A percentile compares a stretch with the other conserved stretches of the same genome.
Conservation (phyloP, 2,797 vertebrate species). For the Rhabdophis nuchalis region DNA sequence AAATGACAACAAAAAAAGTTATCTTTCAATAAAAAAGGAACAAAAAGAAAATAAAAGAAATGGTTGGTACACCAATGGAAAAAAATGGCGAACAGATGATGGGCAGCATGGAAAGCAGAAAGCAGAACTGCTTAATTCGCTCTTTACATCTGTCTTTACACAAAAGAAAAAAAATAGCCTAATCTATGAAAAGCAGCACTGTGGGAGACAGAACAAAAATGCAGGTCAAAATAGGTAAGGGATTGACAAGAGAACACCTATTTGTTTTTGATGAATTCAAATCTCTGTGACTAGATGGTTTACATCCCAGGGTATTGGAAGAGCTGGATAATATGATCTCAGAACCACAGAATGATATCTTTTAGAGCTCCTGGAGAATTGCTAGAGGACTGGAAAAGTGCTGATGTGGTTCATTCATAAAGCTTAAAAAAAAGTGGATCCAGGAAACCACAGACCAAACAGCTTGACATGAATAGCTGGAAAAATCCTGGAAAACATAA, state of each 20-base stretch:
- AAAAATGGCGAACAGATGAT: neutral
- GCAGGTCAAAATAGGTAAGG: neutral
- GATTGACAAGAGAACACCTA: neutral
- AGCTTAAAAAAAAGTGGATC: neutral
- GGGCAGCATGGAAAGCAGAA: neutral
- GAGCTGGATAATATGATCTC: neutral
- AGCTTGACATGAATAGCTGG: neutral
- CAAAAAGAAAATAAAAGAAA: neutral
- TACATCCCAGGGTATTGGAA: neutral
- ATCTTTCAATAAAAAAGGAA: neutral
- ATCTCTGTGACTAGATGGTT: neutral
- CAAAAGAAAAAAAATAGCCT: neutral
- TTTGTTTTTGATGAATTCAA: neutral
- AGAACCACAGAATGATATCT: neutral
- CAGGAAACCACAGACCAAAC: neutral
- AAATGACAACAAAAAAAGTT: neutral
- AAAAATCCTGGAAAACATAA: neutral
- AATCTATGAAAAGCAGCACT: neutral
- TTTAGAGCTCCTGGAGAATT: neutral
- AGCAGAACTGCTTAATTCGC: neutral
- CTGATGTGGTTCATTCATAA: neutral
- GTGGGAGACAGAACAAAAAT: neutral
- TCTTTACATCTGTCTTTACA: neutral
- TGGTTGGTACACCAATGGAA: neutral
- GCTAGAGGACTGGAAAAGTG: neutral